phyloP scores from a whole-genome alignment of 2,113 vertebrate genomes.

The Gopherus evgoodei region DNA sequence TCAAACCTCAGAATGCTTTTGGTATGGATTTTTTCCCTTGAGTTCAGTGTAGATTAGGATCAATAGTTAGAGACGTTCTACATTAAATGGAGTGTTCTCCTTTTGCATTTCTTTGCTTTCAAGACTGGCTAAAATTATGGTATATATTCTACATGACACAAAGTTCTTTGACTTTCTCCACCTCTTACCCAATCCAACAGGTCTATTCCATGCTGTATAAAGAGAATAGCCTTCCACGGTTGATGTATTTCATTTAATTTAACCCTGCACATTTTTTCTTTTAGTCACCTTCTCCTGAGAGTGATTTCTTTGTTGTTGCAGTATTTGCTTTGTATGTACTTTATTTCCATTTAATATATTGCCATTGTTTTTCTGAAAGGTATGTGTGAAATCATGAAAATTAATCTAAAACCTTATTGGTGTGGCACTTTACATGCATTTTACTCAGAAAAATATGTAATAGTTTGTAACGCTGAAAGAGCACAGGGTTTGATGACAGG shows the following conservation, averaged over 20 bases:
- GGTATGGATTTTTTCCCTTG: background rate
- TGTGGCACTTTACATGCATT: background rate
- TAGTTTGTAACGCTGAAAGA: background rate
- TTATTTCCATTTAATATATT: background rate
- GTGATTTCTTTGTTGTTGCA: background rate
- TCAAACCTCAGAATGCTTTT: background rate
- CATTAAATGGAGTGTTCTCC: background rate
- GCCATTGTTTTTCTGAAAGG: background rate
- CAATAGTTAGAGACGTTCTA: background rate
- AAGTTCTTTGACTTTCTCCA: background rate
- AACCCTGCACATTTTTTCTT: background rate
- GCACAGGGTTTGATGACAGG: background rate
- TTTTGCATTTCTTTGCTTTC: slow-evolving; percentile 1
- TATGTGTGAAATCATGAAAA: background rate
- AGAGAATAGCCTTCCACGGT: background rate
- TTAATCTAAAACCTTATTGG: background rate
- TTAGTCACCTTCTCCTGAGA: fast-evolving
- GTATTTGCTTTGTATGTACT: background rate
- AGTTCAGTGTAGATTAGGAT: background rate
- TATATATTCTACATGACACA: background rate
- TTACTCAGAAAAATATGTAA: background rate
- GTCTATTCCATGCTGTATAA: background rate
- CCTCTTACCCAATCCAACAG: background rate
- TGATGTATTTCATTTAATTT: background rate
- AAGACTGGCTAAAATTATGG: background rate